A percentile compares a stretch with the other conserved stretches of the same genome.
These are phyloP conservation scores for Drosophila histrio DNA, from an alignment of 2,888 invertebrate species.

Conservation along the genomic window DNA sequence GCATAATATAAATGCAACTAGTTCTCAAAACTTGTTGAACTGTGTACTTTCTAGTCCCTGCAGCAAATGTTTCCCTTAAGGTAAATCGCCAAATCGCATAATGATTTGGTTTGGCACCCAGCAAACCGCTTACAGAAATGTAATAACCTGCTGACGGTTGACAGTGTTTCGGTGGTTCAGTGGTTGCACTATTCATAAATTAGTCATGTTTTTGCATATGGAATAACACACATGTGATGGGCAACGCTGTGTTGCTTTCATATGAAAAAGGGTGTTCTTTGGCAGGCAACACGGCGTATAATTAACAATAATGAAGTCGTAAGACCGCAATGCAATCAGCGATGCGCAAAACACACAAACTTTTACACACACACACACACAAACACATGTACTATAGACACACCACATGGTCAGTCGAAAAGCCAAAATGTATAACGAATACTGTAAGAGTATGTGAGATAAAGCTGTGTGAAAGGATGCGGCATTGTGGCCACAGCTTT, in stretches of 20 bases:
- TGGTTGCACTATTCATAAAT: slow-evolving; percentile 41
- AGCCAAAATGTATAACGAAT: slow-evolving; percentile 51
- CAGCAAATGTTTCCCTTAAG: background rate
- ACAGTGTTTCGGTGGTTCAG: slow-evolving; percentile 15
- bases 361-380: slow-evolving; percentile 24
- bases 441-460: slow-evolving; percentile 9
- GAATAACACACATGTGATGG: slow-evolving; percentile 40
- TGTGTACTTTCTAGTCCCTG: background rate
- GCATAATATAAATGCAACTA: background rate
- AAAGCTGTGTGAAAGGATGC: slow-evolving; percentile 13
- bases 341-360: slow-evolving; percentile 76
- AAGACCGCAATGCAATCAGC: slow-evolving; percentile 80
- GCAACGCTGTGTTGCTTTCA: slow-evolving; percentile 2
- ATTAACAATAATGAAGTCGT: slow-evolving; percentile 80
- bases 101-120: slow-evolving; percentile 20
- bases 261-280: slow-evolving; percentile 17
- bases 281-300: slow-evolving; percentile 65
- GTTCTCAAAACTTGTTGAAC: background rate
- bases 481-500: slow-evolving; percentile 31
- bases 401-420: slow-evolving; percentile 45
- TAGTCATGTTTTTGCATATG: slow-evolving; percentile 41
- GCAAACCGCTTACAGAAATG: slow-evolving; percentile 12
- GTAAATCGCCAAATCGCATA: background rate
- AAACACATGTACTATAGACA: background rate
- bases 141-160: slow-evolving; percentile 10